Evolutionary conservation across 35 echinoderm and acorn worm genomes (phyloP).

Genomic region (Heliocidaris tuberculata): DNA sequence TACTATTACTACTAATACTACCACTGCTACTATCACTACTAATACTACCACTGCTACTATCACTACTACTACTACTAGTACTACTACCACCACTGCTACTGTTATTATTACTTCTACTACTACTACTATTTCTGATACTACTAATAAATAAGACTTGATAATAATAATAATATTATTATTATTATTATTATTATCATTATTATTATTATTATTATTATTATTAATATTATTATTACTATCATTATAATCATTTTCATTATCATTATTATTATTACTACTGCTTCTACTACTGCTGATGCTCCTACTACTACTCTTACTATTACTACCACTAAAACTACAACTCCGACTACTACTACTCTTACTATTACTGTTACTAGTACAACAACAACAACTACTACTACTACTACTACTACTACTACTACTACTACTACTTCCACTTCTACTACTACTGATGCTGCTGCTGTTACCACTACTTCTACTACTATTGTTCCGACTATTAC

Average conservation of each 20-base stretch:
- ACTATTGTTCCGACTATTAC: neutral
- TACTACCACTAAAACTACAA: neutral
- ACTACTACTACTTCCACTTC: too few relatives aligned
- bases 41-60: neutral
- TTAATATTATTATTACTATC: too few relatives aligned
- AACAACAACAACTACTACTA: neutral
- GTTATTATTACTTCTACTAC: too few relatives aligned
- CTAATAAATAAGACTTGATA: too few relatives aligned
- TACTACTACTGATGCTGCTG: neutral
- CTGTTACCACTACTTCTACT: neutral
- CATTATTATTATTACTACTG: too few relatives aligned
- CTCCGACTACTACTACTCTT: neutral
- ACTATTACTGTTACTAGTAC: neutral
- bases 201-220: too few relatives aligned
- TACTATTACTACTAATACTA: neutral
- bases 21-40: neutral
- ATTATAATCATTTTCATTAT: too few relatives aligned
- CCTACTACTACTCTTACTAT: neutral
- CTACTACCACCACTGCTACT: too few relatives aligned
- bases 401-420: neutral
- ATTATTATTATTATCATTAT: too few relatives aligned
- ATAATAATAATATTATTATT: too few relatives aligned
- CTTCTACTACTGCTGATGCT: too few relatives aligned
- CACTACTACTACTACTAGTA: neutral
- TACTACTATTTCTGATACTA: too few relatives aligned